phyloP scores from a whole-genome alignment of 2,888 invertebrate genomes.

The Dastarcus helophoroides region DNA sequence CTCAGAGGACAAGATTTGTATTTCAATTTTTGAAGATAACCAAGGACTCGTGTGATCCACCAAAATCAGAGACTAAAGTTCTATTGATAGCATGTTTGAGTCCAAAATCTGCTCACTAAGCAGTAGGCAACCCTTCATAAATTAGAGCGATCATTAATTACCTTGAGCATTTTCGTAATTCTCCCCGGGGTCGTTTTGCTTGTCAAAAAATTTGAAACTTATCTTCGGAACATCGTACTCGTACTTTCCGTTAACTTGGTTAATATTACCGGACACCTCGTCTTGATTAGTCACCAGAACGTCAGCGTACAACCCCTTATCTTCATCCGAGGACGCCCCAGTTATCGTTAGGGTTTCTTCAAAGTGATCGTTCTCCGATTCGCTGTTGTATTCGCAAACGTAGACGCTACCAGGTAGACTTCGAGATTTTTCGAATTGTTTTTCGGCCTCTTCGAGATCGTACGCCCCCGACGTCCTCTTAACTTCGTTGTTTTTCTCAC shows the following conservation, averaged over 20 bases:
- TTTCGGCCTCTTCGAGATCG: slow-evolving; percentile 31
- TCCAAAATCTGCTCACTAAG: too few species aligned
- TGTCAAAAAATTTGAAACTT: slow-evolving; percentile 34
- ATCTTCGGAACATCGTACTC: slow-evolving; percentile 36
- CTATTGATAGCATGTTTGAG: too few species aligned
- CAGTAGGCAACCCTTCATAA: too few species aligned
- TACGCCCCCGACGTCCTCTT: slow-evolving; percentile 31
- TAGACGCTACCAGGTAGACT: slow-evolving; percentile 25
- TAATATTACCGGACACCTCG: slow-evolving; percentile 10
- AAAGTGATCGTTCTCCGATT: slow-evolving; percentile 23
- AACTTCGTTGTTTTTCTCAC: slow-evolving; percentile 11
- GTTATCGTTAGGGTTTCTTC: slow-evolving; percentile 17
- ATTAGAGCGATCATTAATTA: slow-evolving; percentile 2
- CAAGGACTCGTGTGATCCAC: too few species aligned
- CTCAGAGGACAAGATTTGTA: too few species aligned
- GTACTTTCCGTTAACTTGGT: slow-evolving; percentile 16
- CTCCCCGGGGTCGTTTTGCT: slow-evolving; percentile 6
- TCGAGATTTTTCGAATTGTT: slow-evolving; percentile 22
- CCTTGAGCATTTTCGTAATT: slow-evolving; percentile 8
- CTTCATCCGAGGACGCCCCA: slow-evolving; percentile 15
- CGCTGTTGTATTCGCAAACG: slow-evolving; percentile 14
- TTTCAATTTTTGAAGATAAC: too few species aligned
- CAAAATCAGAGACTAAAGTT: too few species aligned
- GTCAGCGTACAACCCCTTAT: slow-evolving; percentile 20
- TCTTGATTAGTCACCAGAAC: slow-evolving; percentile 16